A percentile compares a stretch with the other conserved stretches of the same genome.
phyloP scores from a whole-genome alignment of 1,140 invertebrate genomes.

The Nylanderia fulva region DNA sequence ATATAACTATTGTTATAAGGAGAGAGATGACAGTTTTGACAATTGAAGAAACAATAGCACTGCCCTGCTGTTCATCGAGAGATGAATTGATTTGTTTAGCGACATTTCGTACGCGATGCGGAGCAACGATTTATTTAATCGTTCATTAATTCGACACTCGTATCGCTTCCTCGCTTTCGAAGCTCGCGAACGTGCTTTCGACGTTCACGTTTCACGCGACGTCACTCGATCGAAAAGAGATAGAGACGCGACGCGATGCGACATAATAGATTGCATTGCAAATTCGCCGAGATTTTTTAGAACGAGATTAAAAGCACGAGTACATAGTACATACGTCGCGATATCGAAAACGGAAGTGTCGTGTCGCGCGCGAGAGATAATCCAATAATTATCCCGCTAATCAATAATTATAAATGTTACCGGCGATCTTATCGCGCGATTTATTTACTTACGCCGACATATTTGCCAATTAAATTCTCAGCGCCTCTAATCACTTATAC shows the following conservation, averaged over 20 bases:
- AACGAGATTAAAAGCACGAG: neutral
- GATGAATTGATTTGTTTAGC: slow-evolving; percentile 68
- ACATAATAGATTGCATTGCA: slow-evolving; percentile 23
- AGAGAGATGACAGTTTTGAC: slow-evolving; percentile 40
- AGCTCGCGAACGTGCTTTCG: slow-evolving; percentile 34
- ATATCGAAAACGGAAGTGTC: slow-evolving; percentile 23
- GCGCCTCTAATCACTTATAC: neutral
- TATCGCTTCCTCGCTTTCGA: slow-evolving; percentile 40
- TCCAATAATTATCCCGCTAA: slow-evolving; percentile 35
- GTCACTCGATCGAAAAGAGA: neutral
- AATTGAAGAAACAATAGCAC: slow-evolving; percentile 75
- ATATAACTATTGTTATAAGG: neutral
- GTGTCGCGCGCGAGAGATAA: neutral
- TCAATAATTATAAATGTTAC: slow-evolving; percentile 44
- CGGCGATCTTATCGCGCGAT: neutral
- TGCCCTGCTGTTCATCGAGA: slow-evolving; percentile 61
- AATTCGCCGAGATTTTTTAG: neutral
- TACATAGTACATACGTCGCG: neutral
- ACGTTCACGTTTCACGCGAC: neutral
- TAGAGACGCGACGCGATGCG: slow-evolving; percentile 20
- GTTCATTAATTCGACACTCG: slow-evolving; percentile 37
- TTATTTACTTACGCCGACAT: slow-evolving; percentile 40
- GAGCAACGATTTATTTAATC: neutral
- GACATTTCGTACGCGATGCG: slow-evolving; percentile 28
- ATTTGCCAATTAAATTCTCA: slow-evolving; percentile 6